These are phyloP conservation scores for Antennarius maculatus DNA, from an alignment of 2,797 vertebrate species.

Conservation along the genomic window DNA sequence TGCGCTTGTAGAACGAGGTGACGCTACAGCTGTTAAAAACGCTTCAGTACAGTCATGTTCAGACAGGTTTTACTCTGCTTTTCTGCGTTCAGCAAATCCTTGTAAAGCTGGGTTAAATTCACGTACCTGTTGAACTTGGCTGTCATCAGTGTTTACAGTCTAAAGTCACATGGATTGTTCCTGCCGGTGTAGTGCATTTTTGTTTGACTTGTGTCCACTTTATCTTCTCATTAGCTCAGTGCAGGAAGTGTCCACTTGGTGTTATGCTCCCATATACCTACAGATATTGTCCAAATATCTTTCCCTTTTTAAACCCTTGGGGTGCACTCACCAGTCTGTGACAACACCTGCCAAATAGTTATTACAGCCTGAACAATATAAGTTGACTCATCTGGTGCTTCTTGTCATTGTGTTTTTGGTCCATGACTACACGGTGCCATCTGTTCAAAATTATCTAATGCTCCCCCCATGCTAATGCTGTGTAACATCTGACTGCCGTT, in stretches of 20 bases:
- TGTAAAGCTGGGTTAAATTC: conserved; percentile 5
- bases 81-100: conserved; percentile 1
- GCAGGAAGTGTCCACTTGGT: neutral
- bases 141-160: conserved; percentile 61
- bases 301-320: conserved; percentile 4
- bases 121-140: conserved; percentile 29
- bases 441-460: conserved; percentile 18
- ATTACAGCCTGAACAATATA: conserved; percentile 11
- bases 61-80: neutral
- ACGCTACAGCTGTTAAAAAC: conserved; percentile 20
- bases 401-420: conserved; percentile 28
- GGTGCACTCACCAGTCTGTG: conserved; percentile 23
- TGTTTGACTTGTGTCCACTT: neutral
- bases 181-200: neutral
- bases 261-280: neutral
- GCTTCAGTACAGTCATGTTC: neutral
- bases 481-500: neutral
- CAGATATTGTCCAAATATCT: neutral
- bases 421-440: conserved; percentile 13
- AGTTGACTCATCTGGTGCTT: conserved; percentile 40
- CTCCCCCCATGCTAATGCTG: conserved; percentile 3
- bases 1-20: conserved; percentile 24
- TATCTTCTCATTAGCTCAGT: neutral
- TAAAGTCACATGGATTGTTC: conserved; percentile 18
- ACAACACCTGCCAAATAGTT: conserved; percentile 33